Base-by-base conservation (phyloP, 1,140 invertebrate genomes). In the Trichoplusia ni region DNA sequence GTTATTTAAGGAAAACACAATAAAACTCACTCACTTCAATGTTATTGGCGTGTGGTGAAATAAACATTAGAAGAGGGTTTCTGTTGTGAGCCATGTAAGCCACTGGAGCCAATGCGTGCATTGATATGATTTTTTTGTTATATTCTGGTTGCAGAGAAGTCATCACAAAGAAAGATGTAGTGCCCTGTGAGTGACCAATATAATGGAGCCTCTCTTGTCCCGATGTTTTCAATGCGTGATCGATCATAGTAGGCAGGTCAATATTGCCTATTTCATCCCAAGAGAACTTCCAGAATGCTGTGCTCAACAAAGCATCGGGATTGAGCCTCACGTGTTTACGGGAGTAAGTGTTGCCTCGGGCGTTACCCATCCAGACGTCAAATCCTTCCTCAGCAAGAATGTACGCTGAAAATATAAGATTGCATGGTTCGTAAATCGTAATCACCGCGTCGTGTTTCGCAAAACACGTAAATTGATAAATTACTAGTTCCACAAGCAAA, bases 221-320 rank as follows among this genome's bases (percentile, higher is more conserved):
- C 0, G 95, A 95, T 7, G 82, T 73, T n/a, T 89, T 81, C 1
- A 96, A 81, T 23, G 95, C 92, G 73, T 94, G 94, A 75, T 96
- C 93, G 35, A 97, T 93, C 84, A 94, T 94, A 0, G 95, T 92
- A 1, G 96, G 95, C 23, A 97, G 69, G 84, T 97, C 96, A 64
- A 93, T 93, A 27, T 92, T 84, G 35, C 94, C 95, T 90, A 97
- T 96, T 87, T 97, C 95, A 75, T 97, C 94, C 91, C 92, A 96
- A 38, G 94, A 95, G 75, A 95, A 97, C 64, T 94, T 86, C 96
- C 96, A 97, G 75, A 94, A 97, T 44, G 92, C 81, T 8, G 89
- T 80, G 51, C 93, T 91, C 0, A 82, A 18, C 13, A 79, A 9
- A n/a, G 75, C 88, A 73, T 94, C 92, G 2, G 91, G 91, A 81